These are phyloP conservation scores for Peromyscus polionotus DNA, from an alignment of 2,113 vertebrate species.

Conservation along the genomic window DNA sequence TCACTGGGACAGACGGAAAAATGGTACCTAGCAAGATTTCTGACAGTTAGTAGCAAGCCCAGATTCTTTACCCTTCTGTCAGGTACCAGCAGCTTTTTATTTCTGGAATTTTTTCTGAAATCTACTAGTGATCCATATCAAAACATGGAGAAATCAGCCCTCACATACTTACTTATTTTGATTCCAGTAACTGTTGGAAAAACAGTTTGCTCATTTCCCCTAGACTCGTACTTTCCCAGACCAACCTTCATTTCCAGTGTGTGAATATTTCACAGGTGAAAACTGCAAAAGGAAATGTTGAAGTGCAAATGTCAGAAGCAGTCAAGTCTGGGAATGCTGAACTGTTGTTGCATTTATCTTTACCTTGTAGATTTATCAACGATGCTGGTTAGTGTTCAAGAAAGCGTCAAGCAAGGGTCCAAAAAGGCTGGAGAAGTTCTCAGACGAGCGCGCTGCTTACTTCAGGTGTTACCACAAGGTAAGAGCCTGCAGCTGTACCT, in stretches of 20 bases:
- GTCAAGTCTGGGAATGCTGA: not conserved
- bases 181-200: not conserved
- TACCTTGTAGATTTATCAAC: conserved; percentile 90
- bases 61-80: not conserved
- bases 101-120: not conserved
- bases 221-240: conserved; percentile 57
- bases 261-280: conserved; percentile 37
- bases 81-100: not conserved
- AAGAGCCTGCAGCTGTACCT: conserved; percentile 53
- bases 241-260: not conserved
- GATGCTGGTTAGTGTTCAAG: conserved; percentile 93
- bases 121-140: not conserved
- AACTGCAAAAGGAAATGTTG: not conserved
- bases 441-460: conserved; percentile 91
- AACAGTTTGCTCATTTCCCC: not conserved
- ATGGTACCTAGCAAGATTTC: not conserved
- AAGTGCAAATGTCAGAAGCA: not conserved
- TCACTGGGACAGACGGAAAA: not conserved
- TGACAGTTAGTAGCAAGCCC: not conserved
- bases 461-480: conserved; percentile 93
- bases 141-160: conserved; percentile 35
- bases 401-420: conserved; percentile 93
- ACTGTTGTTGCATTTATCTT: conserved; percentile 67
- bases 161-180: not conserved
- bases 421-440: conserved; percentile 92